Evolutionary conservation across 2,797 vertebrate genomes (phyloP), one percentile per base, ranked within the genome.

Genomic region (Catostomus latipinnis): DNA sequence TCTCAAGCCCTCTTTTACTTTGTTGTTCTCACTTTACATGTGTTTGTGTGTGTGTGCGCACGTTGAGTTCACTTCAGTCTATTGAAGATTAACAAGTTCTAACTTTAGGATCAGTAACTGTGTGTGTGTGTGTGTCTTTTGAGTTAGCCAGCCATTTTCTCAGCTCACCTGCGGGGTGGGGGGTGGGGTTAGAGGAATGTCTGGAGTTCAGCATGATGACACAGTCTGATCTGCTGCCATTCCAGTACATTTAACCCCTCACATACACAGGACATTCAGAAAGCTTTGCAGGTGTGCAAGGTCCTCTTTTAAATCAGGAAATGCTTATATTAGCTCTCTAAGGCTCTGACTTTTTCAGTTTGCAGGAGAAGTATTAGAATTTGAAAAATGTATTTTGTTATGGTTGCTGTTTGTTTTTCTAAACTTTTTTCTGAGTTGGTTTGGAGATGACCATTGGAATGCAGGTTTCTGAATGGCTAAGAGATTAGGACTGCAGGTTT

Each of bases 391-490:
- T 46, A 16, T 11, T 18, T 61, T 71, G 18, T 61, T 53, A n/a
- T 71, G n/a, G 57, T 70, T 43, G 54, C 11, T 54, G 46, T 67
- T 18, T 9, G 10, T 79, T 79, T 16, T 16, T 71, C 49, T 34
- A 6, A 7, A 22, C 18, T 62, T 73, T 5, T 80, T n/a, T 69
- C 80, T 16, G 6, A 69, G 80, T 73, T 61, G 45, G 60, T 74
- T 74, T 13, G 56, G 65, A 84, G 63, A 74, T 18, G 67, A 56
- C 65, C 1, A 67, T 84, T 86, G 66, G 63, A 79, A 75, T 1
- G 13, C 84, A 84, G 71, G 87, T 90, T 90, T 89, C 86, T 88
- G 81, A 90, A 90, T 90, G 90, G 86, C 16, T 57, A 10, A 8
- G 52, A 48, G 56, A 49, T 74, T 53, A 34, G 66, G 63, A 79